Evolutionary conservation across 2,888 invertebrate genomes (phyloP).

Genomic region (Brachycybe producta): DNA sequence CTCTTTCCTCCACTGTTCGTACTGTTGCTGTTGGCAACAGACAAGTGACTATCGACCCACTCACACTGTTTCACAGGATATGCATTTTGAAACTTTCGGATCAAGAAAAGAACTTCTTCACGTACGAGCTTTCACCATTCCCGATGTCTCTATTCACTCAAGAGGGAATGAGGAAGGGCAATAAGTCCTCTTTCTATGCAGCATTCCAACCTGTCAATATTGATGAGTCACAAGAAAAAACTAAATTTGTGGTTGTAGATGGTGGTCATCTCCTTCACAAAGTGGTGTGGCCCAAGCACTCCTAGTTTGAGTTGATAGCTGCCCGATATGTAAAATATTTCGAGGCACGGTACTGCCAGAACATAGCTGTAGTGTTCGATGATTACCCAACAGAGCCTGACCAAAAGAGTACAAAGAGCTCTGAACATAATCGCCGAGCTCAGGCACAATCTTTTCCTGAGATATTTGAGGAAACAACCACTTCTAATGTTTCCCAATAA

Average conservation of each 20-base stretch:
- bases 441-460: not conserved
- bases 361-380: not conserved
- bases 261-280: conserved; percentile 5
- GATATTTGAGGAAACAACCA: not conserved
- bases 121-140: conserved; percentile 5
- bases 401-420: not conserved
- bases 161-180: conserved; percentile 5
- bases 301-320: not conserved
- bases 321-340: not conserved
- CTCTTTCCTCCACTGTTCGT: not conserved
- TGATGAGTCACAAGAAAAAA: not conserved
- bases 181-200: not conserved
- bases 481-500: not conserved
- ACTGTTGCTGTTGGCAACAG: not conserved
- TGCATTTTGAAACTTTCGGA: not conserved
- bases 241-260: conserved; percentile 1
- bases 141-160: conserved; percentile 2
- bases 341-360: not conserved
- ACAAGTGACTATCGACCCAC: not conserved
- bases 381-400: conserved; percentile 1
- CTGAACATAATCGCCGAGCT: not conserved
- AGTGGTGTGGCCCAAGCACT: not conserved
- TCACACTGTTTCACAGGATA: not conserved
- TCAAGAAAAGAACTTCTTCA: conserved; percentile 5
- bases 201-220: not conserved